phyloP scores from a whole-genome alignment of 2,113 vertebrate species.

The Thinocorus orbignyianus region DNA sequence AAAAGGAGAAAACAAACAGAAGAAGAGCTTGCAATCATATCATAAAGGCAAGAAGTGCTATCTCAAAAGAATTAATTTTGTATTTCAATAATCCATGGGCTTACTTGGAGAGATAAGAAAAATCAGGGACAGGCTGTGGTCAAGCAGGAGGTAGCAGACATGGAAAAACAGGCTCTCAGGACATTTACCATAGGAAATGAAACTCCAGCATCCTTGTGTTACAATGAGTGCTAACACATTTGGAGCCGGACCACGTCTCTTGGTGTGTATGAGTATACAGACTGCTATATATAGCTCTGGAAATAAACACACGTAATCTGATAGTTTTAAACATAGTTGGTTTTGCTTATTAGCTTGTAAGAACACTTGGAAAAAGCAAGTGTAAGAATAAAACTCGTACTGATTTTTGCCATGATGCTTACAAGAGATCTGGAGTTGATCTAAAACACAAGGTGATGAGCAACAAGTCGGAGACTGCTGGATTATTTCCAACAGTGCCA shows the following conservation, averaged over 20 bases:
- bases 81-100: neutral
- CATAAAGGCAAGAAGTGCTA: neutral
- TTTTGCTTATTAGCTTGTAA: neutral
- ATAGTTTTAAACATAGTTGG: neutral
- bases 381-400: neutral
- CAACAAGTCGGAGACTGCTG: neutral
- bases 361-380: neutral
- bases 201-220: neutral
- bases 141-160: neutral
- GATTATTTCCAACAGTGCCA: neutral
- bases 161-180: neutral
- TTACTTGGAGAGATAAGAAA: neutral
- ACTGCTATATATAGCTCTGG: conserved; percentile 15
- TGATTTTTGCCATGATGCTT: neutral
- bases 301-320: conserved; percentile 4
- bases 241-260: neutral
- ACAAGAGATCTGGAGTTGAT: neutral
- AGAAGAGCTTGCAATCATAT: neutral
- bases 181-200: neutral
- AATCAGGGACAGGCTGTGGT: neutral
- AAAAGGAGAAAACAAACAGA: neutral
- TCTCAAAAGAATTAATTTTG: neutral
- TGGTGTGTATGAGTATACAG: neutral
- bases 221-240: neutral
- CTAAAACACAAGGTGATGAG: neutral